A percentile compares a stretch with the other conserved stretches of the same genome.
Evolutionary conservation across 1,140 invertebrate species (phyloP).

Genomic region (Leptopilina boulardi): DNA sequence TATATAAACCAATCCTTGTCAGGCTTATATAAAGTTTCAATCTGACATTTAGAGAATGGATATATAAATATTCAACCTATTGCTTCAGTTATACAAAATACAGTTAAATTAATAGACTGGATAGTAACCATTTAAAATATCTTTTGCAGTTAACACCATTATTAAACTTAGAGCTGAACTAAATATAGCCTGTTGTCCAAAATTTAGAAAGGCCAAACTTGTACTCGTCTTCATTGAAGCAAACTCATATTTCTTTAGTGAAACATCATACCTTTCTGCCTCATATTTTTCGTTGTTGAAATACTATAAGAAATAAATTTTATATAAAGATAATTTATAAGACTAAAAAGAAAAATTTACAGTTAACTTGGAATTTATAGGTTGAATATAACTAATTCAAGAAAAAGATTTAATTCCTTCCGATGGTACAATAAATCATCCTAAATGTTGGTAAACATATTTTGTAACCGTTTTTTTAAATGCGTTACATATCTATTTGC

Average conservation of each 20-base stretch:
- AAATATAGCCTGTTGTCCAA: constrained; percentile 99
- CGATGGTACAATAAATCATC: no score
- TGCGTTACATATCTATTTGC: no score
- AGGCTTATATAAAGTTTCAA: no score
- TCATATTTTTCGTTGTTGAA: constrained; percentile 99
- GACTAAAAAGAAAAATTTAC: neutral
- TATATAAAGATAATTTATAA: neutral
- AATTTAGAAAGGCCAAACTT: constrained; percentile 95
- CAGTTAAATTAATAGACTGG: neutral
- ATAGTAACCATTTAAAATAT: constrained; percentile 89
- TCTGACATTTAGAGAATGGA: no score
- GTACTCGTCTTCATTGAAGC: constrained; percentile 97
- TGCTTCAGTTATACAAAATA: neutral
- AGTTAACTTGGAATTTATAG: no score
- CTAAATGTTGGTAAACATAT: no score
- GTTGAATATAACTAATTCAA: no score
- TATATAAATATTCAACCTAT: no score
- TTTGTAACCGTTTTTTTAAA: no score
- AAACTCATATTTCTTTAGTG: constrained; percentile 90
- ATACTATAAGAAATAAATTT: constrained; percentile 82
- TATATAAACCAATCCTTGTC: neutral
- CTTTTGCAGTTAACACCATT: constrained; percentile 94
- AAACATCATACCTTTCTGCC: constrained; percentile 91
- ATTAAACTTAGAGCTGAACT: constrained; percentile 93
- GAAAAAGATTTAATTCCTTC: no score